Conservation (phyloP, 2,888 invertebrate genomes). For the Chymomyza fuscimana region DNA sequence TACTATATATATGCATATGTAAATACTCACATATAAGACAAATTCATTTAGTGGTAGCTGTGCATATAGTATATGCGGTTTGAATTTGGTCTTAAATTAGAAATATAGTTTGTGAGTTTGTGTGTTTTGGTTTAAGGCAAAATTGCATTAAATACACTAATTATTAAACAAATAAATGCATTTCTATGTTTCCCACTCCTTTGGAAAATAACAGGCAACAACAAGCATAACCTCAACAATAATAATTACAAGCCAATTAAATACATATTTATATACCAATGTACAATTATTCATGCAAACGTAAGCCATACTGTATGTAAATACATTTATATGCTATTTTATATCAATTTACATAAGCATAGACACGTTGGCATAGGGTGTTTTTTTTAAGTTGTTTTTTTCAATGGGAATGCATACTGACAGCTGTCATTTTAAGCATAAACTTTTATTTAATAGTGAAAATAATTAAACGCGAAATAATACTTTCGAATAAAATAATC, state of each 20-base stretch:
- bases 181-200: not conserved
- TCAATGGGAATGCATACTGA: too few species aligned
- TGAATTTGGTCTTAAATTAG: not conserved
- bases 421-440: too few species aligned
- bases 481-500: too few species aligned
- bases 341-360: not conserved
- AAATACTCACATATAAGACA: not conserved
- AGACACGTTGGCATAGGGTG: not conserved
- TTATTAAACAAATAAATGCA: conserved; percentile 51
- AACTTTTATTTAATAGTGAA: too few species aligned
- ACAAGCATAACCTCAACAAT: conserved; percentile 53
- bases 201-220: conserved; percentile 1
- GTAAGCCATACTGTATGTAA: not conserved
- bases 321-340: not conserved
- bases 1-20: not conserved
- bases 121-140: conserved; percentile 27
- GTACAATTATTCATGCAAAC: not conserved
- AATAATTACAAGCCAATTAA: conserved; percentile 69
- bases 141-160: conserved; percentile 58
- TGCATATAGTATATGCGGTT: not conserved
- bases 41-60: not conserved
- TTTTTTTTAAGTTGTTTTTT: not conserved
- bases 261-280: conserved; percentile 52
- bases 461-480: too few species aligned
- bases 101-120: conserved; percentile 26